These are phyloP conservation scores for Okapia johnstoni DNA, from an alignment of 2,113 vertebrate genomes.

Conservation along the genomic window DNA sequence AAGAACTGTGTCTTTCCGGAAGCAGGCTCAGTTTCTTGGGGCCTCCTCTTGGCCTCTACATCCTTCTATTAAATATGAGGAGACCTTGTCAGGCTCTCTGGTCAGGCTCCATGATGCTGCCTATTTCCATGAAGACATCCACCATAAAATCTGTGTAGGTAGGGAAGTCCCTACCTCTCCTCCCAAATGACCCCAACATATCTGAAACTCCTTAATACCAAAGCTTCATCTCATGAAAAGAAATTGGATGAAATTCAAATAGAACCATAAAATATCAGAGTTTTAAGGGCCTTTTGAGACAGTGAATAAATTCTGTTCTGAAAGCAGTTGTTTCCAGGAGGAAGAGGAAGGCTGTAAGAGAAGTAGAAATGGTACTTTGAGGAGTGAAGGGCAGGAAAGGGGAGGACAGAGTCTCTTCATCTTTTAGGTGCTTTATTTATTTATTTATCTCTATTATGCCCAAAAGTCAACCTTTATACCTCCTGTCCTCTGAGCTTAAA, in stretches of 20 bases:
- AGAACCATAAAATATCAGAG: background rate
- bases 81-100: background rate
- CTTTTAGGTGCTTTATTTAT: background rate
- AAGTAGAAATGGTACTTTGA: background rate
- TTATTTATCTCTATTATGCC: background rate
- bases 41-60: background rate
- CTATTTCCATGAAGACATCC: background rate
- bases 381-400: background rate
- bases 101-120: background rate
- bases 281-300: slow-evolving; percentile 34
- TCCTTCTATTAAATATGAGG: background rate
- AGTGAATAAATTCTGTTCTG: slow-evolving; percentile 35
- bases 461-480: background rate
- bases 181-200: background rate
- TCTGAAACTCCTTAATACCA: background rate
- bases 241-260: slow-evolving; percentile 44
- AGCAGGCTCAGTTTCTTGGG: background rate
- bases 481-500: background rate
- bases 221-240: slow-evolving; percentile 1
- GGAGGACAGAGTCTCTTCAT: background rate
- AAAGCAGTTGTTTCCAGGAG: slow-evolving; percentile 13
- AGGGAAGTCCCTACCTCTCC: background rate
- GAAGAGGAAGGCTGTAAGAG: background rate
- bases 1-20: background rate
- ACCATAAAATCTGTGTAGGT: background rate